Conservation (phyloP, 2,797 vertebrate species). For the Miichthys miiuy region DNA sequence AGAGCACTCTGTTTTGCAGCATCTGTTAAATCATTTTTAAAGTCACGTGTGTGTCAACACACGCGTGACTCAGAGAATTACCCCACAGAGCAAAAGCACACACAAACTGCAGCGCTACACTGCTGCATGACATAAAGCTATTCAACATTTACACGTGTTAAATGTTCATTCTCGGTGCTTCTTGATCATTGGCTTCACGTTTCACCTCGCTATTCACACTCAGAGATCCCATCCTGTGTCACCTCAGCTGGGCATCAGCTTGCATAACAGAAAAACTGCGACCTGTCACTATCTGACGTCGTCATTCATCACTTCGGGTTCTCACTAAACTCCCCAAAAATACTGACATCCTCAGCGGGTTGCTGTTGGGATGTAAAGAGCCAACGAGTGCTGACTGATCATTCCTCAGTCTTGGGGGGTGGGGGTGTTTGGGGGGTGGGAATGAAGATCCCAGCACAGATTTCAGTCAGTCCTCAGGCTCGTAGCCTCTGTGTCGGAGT, state of each 20-base stretch:
- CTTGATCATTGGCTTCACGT: slow-evolving; percentile 31
- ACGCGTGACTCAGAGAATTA: slow-evolving; percentile 2
- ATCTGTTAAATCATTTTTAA: slow-evolving; percentile 46
- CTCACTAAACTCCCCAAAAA: slow-evolving; percentile 7
- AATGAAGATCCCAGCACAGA: slow-evolving; percentile 24
- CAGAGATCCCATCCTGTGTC: slow-evolving; percentile 2
- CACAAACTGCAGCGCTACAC: slow-evolving; percentile 29
- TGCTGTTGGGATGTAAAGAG: neutral
- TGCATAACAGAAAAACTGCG: slow-evolving; percentile 15
- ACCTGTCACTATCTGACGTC: slow-evolving; percentile 17
- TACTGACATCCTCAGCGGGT: slow-evolving; percentile 34
- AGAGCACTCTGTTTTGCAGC: slow-evolving; percentile 63
- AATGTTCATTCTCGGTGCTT: slow-evolving; percentile 29
- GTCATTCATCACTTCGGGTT: slow-evolving; percentile 18
- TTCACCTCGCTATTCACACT: slow-evolving; percentile 22
- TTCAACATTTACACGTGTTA: slow-evolving; percentile 47
- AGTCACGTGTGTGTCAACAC: slow-evolving; percentile 1
- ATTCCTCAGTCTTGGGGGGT: slow-evolving; percentile 32
- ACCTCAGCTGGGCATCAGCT: slow-evolving; percentile 17
- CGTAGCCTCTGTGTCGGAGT: slow-evolving; percentile 7
- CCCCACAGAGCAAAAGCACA: slow-evolving; percentile 51
- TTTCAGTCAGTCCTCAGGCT: slow-evolving; percentile 25
- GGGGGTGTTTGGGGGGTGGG: neutral
- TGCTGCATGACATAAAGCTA: slow-evolving; percentile 54
- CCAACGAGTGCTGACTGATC: slow-evolving; percentile 12